Base-by-base conservation (phyloP, 2,888 invertebrate genomes). In the Scaptomyza caliginosa region DNA sequence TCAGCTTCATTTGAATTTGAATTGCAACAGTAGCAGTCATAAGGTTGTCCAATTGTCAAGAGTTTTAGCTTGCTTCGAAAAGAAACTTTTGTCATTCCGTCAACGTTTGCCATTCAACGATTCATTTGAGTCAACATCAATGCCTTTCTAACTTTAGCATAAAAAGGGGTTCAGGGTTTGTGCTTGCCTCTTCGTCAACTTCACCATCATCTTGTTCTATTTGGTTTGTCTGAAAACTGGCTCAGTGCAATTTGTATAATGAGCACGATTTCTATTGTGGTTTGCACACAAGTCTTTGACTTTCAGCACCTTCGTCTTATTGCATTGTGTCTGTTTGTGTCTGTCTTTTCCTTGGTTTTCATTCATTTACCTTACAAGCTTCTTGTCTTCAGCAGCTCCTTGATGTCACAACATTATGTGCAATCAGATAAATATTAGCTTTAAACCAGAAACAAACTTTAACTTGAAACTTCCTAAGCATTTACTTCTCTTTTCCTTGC, bases 181-280 rank as follows among this genome's bases (percentile, higher is more conserved):
- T n/a, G 19, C 21, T 48, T 59, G n/a, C n/a, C n/a, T n/a, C n/a
- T n/a, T n/a, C n/a, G n/a, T n/a, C n/a, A n/a, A n/a, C n/a, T n/a
- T 36, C 51, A 30, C 10, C 26, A n/a, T n/a, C n/a, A n/a, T 16
- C 36, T 17, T n/a, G 32, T 32, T 17, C n/a, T 16, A 34, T 57
- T 38, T 50, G 28, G 30, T 17, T 38, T 38, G 38, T 59, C 60
- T 67, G 38, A 2, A 32, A 38, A 45, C 67, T 54, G 45, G 45
- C 69, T 68, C 42, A 46, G 57, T 65, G 85, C 82, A 83, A 83
- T 83, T 83, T 83, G 85, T 83, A 83, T 87, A 83, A 83, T 83
- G 87, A 83, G 82, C 87, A 72, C 72, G 72, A 59, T 69, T 66
- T 76, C 79, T 79, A 73, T 77, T 77, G 68, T 76, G 73, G 56